Evolutionary conservation across 2,888 invertebrate genomes (phyloP).

Genomic region (Sepiola atlantica): DNA sequence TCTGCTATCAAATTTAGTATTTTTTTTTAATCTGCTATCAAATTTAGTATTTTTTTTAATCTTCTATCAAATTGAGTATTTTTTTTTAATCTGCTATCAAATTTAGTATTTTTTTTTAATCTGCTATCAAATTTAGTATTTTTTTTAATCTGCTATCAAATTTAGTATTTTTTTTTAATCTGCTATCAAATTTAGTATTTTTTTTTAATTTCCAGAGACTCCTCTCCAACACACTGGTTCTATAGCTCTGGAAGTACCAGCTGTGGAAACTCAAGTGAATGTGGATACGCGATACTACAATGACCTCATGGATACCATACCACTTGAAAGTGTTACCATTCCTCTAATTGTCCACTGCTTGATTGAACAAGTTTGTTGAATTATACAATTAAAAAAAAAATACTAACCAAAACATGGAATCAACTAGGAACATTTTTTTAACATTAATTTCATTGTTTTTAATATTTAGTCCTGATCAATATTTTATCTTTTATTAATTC

Average conservation of each 20-base stretch:
- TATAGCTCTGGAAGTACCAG: not conserved
- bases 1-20: no score
- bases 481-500: no score
- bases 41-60: no score
- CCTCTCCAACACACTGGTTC: not conserved
- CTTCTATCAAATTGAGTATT: no score
- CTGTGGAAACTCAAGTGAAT: not conserved
- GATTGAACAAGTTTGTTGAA: slow-evolving; percentile 71
- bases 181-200: not conserved
- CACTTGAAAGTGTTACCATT: slow-evolving; percentile 72
- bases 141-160: no score
- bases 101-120: no score
- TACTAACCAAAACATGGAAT: slow-evolving; percentile 13
- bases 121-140: no score
- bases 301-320: slow-evolving; percentile 72
- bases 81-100: no score
- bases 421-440: not conserved
- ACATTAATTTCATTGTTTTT: not conserved
- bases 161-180: no score
- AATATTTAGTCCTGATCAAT: no score
- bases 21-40: no score
- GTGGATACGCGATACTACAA: slow-evolving; percentile 74
- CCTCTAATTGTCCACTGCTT: slow-evolving; percentile 72
- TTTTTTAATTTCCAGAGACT: not conserved
- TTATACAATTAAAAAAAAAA: slow-evolving; percentile 41